Evolutionary conservation across 1,140 invertebrate species (phyloP).

Genomic region (Orchestia grillus): DNA sequence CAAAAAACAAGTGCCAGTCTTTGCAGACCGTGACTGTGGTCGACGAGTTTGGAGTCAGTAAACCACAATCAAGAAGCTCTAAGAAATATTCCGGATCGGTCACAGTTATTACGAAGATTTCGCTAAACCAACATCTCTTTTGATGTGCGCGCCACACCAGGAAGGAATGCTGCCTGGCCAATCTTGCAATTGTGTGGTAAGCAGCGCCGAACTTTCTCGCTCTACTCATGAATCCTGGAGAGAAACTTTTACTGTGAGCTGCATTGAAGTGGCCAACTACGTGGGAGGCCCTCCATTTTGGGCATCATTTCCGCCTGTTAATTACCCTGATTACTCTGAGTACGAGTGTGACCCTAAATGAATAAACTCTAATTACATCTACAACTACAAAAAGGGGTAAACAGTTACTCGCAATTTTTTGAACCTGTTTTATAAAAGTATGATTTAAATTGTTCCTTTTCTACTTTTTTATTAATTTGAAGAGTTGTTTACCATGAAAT

Average conservation of each 20-base stretch:
- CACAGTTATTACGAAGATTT: neutral
- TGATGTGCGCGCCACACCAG: neutral
- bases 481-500: too few species aligned
- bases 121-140: conserved; percentile 13
- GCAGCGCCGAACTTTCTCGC: neutral
- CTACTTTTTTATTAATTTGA: too few species aligned
- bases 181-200: neutral
- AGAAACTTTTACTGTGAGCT: neutral
- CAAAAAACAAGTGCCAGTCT: neutral
- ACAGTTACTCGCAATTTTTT: too few species aligned
- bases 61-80: neutral
- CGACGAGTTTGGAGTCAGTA: neutral
- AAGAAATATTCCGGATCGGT: neutral
- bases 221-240: neutral
- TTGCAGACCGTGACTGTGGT: neutral
- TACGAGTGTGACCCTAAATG: too few species aligned
- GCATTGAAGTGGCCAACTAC: neutral
- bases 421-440: too few species aligned
- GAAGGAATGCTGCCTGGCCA: neutral
- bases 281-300: too few species aligned
- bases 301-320: too few species aligned
- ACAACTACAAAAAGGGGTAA: too few species aligned
- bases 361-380: too few species aligned
- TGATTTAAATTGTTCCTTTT: too few species aligned
- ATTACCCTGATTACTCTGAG: too few species aligned